Evolutionary conservation across 2,113 vertebrate genomes (phyloP).

Genomic region (Oostethus manadensis): DNA sequence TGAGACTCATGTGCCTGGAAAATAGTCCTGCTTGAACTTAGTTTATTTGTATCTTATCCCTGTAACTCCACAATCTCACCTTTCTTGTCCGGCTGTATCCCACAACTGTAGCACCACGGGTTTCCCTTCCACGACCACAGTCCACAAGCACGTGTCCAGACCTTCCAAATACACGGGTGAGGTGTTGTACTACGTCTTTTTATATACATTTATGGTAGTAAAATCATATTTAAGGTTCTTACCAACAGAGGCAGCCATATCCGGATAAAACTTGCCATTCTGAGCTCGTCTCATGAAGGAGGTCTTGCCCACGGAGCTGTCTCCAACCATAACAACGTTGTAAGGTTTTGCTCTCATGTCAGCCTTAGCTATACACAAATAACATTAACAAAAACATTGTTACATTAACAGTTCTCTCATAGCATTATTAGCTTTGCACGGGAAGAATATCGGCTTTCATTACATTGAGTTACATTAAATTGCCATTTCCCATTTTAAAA

Average conservation of each 20-base stretch:
- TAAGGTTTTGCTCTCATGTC: conserved; percentile 64
- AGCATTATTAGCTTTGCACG: too few species aligned
- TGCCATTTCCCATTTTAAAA: too few species aligned
- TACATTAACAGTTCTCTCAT: too few species aligned
- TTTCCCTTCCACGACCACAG: conserved; percentile 74
- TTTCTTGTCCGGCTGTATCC: conserved; percentile 95
- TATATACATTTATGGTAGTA: neutral
- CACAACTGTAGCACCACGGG: conserved; percentile 80
- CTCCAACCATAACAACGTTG: conserved; percentile 84
- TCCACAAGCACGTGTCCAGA: conserved; percentile 81
- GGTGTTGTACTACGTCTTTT: conserved; percentile 4
- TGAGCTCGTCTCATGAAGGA: conserved; percentile 82
- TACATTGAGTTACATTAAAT: too few species aligned
- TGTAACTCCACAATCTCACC: conserved; percentile 62
- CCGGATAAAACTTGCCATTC: conserved; percentile 61
- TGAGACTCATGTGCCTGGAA: too few species aligned
- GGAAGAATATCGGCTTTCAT: too few species aligned
- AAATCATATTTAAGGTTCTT: conserved; percentile 42
- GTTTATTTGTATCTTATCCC: too few species aligned
- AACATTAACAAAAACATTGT: too few species aligned
- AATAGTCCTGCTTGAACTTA: too few species aligned
- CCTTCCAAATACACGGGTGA: conserved; percentile 64
- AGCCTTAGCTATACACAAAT: conserved; percentile 11
- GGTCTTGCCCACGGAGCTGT: conserved; percentile 87
- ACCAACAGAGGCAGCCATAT: conserved; percentile 80